These are phyloP conservation scores for Phylloscopus trochilus DNA, from an alignment of 2,113 vertebrate genomes.

Conservation along the genomic window DNA sequence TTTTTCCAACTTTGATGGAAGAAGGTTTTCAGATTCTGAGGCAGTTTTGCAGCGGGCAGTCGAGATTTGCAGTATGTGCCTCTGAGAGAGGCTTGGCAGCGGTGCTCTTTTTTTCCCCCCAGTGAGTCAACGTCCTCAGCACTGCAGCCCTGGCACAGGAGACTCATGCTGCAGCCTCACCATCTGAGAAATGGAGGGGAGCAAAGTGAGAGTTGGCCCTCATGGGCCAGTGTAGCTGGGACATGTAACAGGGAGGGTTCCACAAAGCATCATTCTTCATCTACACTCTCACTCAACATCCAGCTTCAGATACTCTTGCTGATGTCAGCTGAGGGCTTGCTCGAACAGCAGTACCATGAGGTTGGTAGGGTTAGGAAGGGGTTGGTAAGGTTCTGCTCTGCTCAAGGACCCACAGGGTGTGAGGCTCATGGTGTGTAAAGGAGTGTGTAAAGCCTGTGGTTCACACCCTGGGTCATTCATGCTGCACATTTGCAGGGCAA, in stretches of 20 bases:
- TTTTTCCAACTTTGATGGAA: background rate
- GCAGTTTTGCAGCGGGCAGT: constrained; percentile 8
- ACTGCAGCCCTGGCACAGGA: background rate
- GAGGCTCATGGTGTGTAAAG: background rate
- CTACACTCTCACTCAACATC: background rate
- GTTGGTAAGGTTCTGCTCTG: background rate
- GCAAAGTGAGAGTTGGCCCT: background rate
- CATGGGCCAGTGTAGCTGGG: background rate
- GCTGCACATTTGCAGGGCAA: background rate
- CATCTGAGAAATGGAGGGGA: background rate
- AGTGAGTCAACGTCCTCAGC: constrained; percentile 21
- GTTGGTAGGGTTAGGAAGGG: background rate
- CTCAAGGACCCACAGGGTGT: fast-evolving
- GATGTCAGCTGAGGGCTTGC: background rate
- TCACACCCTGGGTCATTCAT: background rate
- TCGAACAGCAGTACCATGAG: background rate
- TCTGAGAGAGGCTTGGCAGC: constrained; percentile 35
- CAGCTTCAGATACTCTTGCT: background rate
- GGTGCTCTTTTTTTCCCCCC: background rate
- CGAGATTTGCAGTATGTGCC: background rate
- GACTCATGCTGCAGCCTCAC: background rate
- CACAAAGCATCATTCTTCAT: background rate
- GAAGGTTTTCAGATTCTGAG: background rate
- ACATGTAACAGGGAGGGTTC: fast-evolving
- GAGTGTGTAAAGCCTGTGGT: background rate